Evolutionary conservation across 2,113 vertebrate species (phyloP), one percentile per base, ranked within the genome.

Genomic region (Lepus timidus): DNA sequence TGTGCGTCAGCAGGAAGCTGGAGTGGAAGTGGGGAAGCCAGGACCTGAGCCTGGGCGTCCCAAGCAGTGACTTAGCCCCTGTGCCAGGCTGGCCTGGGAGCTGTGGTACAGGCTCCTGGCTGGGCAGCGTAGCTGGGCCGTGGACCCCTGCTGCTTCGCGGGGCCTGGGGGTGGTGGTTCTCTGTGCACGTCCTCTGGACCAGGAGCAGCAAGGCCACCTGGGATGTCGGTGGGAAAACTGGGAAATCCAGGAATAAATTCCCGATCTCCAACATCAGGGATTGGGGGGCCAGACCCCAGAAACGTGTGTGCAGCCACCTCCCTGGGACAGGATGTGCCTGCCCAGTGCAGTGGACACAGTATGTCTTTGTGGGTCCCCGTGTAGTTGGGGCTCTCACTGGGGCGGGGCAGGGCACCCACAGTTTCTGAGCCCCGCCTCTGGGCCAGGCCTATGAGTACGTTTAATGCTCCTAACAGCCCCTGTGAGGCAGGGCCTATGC

Each of bases 81-180:
- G 44, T 44, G 44, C 44, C 44, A 44, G 44, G 44, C 44, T 44
- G 44, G 6, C 44, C 6, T 44, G 44, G 44, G 44, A 44, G 44
- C 44, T 44, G 44, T 44, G 44, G 44, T 44, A n/a, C 22, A 4
- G 49, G 51, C 23, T 78, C 29, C 20, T 22, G 16, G 23, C 33
- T 0, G 79, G 61, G 20, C 20, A 9, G 27, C 1, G 4, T 16
- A 6, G 23, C 11, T 36, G 58, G 25, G 33, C 27, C 0, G 0
- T 0, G 20, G 29, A 20, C 13, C 0, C 1, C 1, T 31, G n/a
- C 36, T 7, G 25, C 9, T 23, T 23, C 31, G 36, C 1, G 22
- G 27, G 44, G 22, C 17, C 9, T 2, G 0, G 16, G 71, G 33
- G 27, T 1, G 10, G 27, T 4, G 27, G 8, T 6, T 65, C 29